Conservation (phyloP, 2,888 invertebrate species). For the Stegophylla sp. region DNA sequence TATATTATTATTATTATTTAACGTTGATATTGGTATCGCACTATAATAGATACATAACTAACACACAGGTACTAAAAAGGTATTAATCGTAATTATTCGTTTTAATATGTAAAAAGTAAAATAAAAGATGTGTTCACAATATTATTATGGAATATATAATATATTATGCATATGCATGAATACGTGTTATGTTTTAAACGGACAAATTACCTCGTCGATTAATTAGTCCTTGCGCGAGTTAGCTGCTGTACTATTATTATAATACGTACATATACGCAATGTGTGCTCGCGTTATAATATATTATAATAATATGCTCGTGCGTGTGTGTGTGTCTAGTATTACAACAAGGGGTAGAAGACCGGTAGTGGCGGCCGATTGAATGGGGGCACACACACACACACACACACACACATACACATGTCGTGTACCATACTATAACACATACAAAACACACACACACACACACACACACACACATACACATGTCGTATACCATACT, state of each 20-base stretch:
- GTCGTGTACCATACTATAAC: too few relatives aligned
- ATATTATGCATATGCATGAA: neutral
- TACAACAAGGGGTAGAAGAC: constrained; percentile 58
- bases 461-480: neutral
- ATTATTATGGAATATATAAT: too few relatives aligned
- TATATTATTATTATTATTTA: too few relatives aligned
- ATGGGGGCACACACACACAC: constrained; percentile 27
- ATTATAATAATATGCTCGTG: neutral
- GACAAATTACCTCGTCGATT: constrained; percentile 9
- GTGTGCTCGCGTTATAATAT: neutral
- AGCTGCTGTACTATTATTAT: neutral
- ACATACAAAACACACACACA: too few relatives aligned
- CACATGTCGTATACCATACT: too few relatives aligned
- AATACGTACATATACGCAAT: neutral
- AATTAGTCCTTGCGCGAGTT: constrained; percentile 11
- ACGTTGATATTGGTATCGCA: too few relatives aligned
- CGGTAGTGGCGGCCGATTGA: constrained; percentile 45
- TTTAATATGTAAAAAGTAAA: too few relatives aligned
- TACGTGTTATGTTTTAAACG: neutral
- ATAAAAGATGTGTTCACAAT: too few relatives aligned
- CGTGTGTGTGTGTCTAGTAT: constrained; percentile 47
- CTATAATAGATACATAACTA: too few relatives aligned
- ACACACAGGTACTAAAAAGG: too few relatives aligned
- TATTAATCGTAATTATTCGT: too few relatives aligned
- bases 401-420: neutral